phyloP scores from a whole-genome alignment of 2,888 invertebrate species.

The Agriopis marginaria region DNA sequence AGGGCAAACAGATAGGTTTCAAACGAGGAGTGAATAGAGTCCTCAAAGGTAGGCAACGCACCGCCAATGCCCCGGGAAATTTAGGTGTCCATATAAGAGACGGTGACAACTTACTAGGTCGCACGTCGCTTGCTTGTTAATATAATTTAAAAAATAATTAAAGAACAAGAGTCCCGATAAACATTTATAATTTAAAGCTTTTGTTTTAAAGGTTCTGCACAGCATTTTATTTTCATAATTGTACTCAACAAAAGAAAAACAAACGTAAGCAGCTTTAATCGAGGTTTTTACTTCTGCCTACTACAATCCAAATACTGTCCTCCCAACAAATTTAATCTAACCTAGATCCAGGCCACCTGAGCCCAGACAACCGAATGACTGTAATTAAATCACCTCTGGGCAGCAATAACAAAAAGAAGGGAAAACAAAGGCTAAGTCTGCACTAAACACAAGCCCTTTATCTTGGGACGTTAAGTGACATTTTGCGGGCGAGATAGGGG shows the following conservation, averaged over 20 bases:
- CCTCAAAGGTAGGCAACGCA: too few species aligned
- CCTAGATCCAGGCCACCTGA: conserved; percentile 20
- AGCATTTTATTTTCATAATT: background rate
- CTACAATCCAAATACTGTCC: background rate
- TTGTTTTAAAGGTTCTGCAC: background rate
- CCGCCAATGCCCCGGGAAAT: too few species aligned
- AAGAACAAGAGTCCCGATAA: too few species aligned
- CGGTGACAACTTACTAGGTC: too few species aligned
- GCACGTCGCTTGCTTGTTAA: too few species aligned
- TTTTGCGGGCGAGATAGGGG: conserved; percentile 20
- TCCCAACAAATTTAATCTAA: conserved; percentile 8
- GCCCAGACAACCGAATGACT: conserved; percentile 27
- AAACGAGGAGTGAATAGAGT: too few species aligned
- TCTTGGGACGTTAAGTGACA: conserved; percentile 59
- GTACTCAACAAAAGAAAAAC: conserved; percentile 1
- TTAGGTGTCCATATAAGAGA: too few species aligned
- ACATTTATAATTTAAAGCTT: too few species aligned
- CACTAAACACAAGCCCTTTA: conserved; percentile 53
- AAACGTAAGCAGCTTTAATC: background rate
- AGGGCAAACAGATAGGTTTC: too few species aligned
- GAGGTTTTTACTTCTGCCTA: background rate
- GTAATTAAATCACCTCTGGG: conserved; percentile 39
- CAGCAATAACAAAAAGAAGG: conserved; percentile 39
- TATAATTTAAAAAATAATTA: too few species aligned
- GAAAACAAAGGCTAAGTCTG: conserved; percentile 49